Percentiles rank a stretch among this genome's conserved stretches.
phyloP scores from a whole-genome alignment of 2,113 vertebrate species.

The Daboia siamensis region DNA sequence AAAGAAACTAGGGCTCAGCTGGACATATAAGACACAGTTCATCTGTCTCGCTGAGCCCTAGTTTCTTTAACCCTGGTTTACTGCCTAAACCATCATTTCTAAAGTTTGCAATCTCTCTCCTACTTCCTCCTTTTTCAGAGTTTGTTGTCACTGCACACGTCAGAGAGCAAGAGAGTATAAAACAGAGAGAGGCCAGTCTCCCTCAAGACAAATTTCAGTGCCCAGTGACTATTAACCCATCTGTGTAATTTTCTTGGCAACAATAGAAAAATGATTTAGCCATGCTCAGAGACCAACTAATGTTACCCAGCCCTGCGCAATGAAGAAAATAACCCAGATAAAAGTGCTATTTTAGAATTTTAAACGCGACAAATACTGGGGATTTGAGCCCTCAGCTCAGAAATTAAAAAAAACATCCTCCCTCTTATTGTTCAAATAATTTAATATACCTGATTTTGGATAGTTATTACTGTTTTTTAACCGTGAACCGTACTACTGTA shows the following conservation, averaged over 20 bases:
- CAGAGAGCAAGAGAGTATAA: background rate
- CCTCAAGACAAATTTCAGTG: background rate
- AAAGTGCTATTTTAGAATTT: background rate
- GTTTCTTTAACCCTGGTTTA: background rate
- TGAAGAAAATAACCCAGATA: background rate
- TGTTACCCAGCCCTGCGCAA: background rate
- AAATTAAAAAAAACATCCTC: background rate
- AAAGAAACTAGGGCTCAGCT: background rate
- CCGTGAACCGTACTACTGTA: background rate
- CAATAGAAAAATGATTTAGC: background rate
- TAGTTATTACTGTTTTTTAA: background rate
- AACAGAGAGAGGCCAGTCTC: background rate
- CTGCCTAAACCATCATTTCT: background rate
- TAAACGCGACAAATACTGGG: background rate
- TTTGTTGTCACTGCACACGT: background rate
- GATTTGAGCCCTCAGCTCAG: background rate
- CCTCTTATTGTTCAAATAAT: background rate
- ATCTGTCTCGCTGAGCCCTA: background rate
- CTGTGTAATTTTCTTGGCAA: background rate
- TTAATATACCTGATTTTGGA: background rate
- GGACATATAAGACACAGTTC: background rate
- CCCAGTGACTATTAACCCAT: background rate
- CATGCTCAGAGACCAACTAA: background rate
- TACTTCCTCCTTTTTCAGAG: background rate
- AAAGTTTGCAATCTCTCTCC: background rate